phyloP scores from a whole-genome alignment of 2,113 vertebrate genomes.

The Passer domesticus region DNA sequence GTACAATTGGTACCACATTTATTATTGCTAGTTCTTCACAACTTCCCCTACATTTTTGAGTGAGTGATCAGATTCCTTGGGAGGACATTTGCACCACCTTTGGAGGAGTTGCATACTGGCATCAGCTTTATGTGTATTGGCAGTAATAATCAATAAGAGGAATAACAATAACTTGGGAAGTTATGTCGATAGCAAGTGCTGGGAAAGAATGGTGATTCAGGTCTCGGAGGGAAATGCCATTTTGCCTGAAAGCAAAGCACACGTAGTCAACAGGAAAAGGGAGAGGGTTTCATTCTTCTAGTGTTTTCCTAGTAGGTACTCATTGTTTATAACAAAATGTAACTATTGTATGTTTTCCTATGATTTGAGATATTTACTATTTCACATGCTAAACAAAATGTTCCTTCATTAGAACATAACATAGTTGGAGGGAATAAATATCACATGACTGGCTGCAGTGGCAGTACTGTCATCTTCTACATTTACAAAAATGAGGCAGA shows the following conservation, averaged over 20 bases:
- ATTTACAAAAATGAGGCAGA: neutral
- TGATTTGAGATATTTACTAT: constrained; percentile 6
- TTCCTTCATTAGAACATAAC: constrained; percentile 8
- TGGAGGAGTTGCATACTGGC: neutral
- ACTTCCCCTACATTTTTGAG: neutral
- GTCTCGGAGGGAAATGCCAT: constrained; percentile 52
- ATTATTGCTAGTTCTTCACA: neutral
- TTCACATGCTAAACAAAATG: constrained; percentile 35
- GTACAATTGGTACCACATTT: neutral
- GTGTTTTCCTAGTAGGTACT: constrained; percentile 49
- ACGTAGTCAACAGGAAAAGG: constrained; percentile 62
- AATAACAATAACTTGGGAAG: constrained; percentile 55
- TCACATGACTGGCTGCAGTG: fast-evolving
- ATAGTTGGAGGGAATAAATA: neutral
- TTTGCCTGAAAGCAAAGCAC: constrained; percentile 39
- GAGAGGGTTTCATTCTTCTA: constrained; percentile 46
- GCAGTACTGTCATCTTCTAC: neutral
- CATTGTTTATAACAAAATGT: constrained; percentile 55
- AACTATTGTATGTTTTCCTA: constrained; percentile 39
- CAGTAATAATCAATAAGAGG: constrained; percentile 10
- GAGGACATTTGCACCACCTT: neutral
- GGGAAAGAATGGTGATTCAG: constrained; percentile 14
- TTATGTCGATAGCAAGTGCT: neutral
- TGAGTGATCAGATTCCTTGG: neutral
- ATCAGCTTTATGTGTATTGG: neutral